Base-by-base conservation (phyloP, 2,888 invertebrate species). In the Ophion slaviceki region DNA sequence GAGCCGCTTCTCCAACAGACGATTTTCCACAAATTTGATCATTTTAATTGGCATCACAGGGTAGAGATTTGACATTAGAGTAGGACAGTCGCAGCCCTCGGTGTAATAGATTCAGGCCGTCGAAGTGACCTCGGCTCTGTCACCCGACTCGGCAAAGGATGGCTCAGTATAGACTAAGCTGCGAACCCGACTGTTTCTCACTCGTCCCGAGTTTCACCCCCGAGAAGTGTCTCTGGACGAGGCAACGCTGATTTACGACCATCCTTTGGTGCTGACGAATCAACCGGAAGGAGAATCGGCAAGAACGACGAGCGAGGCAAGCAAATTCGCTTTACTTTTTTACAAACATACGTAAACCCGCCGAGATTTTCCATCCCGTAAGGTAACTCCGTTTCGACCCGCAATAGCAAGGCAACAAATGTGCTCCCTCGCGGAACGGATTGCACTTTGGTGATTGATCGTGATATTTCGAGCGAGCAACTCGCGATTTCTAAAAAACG, bases 111-210 rank as follows among this genome's bases (percentile, higher is more conserved):
- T 85, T 85, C 32, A 57, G 64, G 24, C 57, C 74, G 79, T 85
- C 76, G 75, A 85, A 82, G 72, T 80, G 85, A 85, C 85, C 85
- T 85, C 85, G 82, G 79, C 10, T 74, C 80, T 59, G 80, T 80
- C 72, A 40, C 64, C 57, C 71, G 45, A 47, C 32, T 59, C 47
- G 20, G 59, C 80, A 66, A 74, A 53, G 53, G 84, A 80, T 72
- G 71, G 62, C 66, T 45, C 45, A 53, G 68, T 68, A 78, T 77
- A 62, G 67, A 70, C 20, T 71, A 28, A 71, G 79, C 66, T 59
- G 72, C 64, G 53, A 66, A 61, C 61, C 72, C 57, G 53, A 71
- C 47, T 70, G 76, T 53, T 71, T 80, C 75, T 68, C 72, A 62
- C 83, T 67, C 66, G 72, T 70, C 75, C 20, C 20, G 76, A 81